A percentile compares a stretch with the other conserved stretches of the same genome.
These are phyloP conservation scores for Coranthus polyacanthus DNA, from an alignment of 2,797 vertebrate genomes.

Conservation along the genomic window DNA sequence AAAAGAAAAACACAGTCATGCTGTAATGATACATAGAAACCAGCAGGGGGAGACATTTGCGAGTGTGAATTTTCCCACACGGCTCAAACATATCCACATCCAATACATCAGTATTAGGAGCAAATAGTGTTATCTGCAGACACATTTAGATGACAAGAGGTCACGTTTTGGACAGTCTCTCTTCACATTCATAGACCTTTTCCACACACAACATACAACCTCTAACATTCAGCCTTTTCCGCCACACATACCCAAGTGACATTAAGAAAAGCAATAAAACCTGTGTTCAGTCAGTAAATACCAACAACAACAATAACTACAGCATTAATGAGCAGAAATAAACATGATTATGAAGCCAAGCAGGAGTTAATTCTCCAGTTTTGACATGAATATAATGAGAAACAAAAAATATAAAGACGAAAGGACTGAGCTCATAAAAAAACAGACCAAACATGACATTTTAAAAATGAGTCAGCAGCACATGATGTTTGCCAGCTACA, in stretches of 20 bases:
- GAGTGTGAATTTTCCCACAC: constrained; percentile 21
- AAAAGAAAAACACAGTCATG: constrained; percentile 17
- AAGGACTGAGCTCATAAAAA: constrained; percentile 25
- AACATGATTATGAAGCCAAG: constrained; percentile 47
- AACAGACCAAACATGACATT: constrained; percentile 60
- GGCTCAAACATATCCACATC: constrained; percentile 6
- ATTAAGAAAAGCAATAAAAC: constrained; percentile 12
- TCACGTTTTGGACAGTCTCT: constrained; percentile 13
- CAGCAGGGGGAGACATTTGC: constrained; percentile 48
- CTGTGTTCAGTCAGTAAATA: constrained; percentile 2
- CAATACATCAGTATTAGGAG: background rate
- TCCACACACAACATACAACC: too few relatives aligned
- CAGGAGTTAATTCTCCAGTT: constrained; percentile 15
- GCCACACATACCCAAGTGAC: constrained; percentile 19
- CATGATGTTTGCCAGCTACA: constrained; percentile 96
- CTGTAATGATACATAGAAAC: constrained; percentile 22
- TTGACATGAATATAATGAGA: constrained; percentile 21
- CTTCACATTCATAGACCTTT: background rate
- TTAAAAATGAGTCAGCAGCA: constrained; percentile 81
- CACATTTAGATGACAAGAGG: constrained; percentile 6
- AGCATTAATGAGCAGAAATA: constrained; percentile 40
- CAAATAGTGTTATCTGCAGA: constrained; percentile 8
- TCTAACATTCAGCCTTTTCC: constrained; percentile 12
- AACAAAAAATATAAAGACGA: constrained; percentile 15
- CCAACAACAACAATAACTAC: background rate